These are phyloP conservation scores for Cephalopholis sonnerati DNA, from an alignment of 2,113 vertebrate species.

Conservation along the genomic window DNA sequence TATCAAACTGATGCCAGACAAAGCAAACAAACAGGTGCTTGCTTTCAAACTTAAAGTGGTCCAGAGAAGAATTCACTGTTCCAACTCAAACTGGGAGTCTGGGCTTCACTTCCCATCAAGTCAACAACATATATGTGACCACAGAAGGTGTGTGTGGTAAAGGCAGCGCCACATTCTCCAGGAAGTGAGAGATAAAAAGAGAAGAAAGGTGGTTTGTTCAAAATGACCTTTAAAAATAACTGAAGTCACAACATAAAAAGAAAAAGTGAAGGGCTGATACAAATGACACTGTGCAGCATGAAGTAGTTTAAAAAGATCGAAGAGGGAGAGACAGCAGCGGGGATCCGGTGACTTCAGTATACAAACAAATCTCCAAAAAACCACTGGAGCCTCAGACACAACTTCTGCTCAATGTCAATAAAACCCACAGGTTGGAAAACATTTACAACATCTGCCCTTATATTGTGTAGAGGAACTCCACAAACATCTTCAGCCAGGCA, in stretches of 20 bases:
- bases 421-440: background rate
- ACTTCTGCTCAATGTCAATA: background rate
- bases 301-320: background rate
- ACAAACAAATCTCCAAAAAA: slow-evolving; percentile 22
- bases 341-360: background rate
- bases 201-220: background rate
- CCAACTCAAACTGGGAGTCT: background rate
- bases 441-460: background rate
- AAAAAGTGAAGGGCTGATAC: background rate
- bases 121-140: background rate
- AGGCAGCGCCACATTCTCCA: background rate
- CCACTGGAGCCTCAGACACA: background rate
- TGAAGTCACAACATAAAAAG: background rate
- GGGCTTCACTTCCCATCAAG: background rate
- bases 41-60: background rate
- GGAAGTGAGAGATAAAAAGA: background rate
- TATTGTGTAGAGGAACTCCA: background rate
- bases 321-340: background rate
- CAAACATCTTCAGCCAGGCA: background rate
- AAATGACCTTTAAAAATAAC: background rate
- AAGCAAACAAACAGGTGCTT: background rate
- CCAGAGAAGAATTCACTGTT: background rate
- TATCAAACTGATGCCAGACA: background rate
- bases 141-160: background rate
- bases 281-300: background rate